Base-by-base conservation (phyloP, 2,113 vertebrate genomes). In the Triplophysa rosa region DNA sequence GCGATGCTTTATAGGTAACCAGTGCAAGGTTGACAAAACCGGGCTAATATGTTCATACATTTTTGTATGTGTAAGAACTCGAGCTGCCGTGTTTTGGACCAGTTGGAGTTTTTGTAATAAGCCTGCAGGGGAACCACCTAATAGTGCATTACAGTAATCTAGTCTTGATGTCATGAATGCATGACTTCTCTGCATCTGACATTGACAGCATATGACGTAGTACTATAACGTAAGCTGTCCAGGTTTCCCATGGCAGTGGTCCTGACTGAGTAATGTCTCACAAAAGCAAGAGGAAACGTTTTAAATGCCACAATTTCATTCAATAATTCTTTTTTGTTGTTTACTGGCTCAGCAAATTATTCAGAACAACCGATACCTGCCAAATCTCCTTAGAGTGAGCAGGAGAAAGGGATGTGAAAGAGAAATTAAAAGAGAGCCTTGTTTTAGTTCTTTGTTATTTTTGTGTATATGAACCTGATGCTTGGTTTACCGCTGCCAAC, bases 321-420 rank as follows among this genome's bases (percentile, higher is more conserved):
- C 16, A 70, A 12, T 29, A 56, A 56, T 56, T 70, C 49, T 33
- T 4, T 16, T 33, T 33, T 29, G 16, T 23, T n/a, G 11, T 54
- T 49, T n/a, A n/a, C 29, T 16, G 6, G 26, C 52, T 70, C 26
- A 77, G 29, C 24, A 42, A 61, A 70, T 77, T 77, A 37, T 77
- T 52, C 65, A 47, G 61, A 77, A 71, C 68, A 78, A 59, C 16
- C 49, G 17, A 62, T 63, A 62, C 77, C 58, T 73, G 63, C 49
- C 68, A 67, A 62, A n/a, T 68, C 2, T 47, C 42, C 16, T 13
- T 2, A 52, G 45, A 68, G 63, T 75, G 14, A 58, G 14, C 59
- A 52, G 33, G 47, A 54, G n/a, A 64, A 11, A 42, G 40, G 40
- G 40, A 42, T 42, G 3, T 37, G 42, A 37, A 42, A 26, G 19